phyloP scores from a whole-genome alignment of 2,888 invertebrate genomes.

The Aspidiotus destructor region DNA sequence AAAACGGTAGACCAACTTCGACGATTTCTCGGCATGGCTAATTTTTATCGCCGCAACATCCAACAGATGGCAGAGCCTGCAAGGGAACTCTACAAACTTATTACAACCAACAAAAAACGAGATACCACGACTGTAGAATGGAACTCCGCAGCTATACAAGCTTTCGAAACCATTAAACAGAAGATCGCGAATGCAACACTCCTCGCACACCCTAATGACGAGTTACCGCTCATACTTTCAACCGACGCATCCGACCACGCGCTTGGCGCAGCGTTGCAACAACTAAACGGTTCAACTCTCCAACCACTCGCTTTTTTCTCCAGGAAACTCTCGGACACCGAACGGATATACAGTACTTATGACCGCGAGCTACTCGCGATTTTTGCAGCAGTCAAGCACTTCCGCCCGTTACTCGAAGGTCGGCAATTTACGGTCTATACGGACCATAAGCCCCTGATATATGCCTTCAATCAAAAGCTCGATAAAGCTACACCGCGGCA shows the following conservation, averaged over 20 bases:
- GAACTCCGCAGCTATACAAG: not conserved
- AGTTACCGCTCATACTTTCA: not conserved
- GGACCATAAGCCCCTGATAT: not conserved
- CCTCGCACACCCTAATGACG: not conserved
- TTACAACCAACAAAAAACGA: no score
- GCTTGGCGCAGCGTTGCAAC: not conserved
- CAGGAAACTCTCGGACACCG: not conserved
- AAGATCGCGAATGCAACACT: not conserved
- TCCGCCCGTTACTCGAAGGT: not conserved
- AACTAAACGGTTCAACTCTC: not conserved
- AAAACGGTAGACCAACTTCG: no score
- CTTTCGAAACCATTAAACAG: not conserved
- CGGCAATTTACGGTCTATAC: not conserved
- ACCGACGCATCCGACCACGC: not conserved
- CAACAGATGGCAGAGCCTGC: no score
- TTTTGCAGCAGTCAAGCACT: not conserved
- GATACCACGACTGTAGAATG: no score
- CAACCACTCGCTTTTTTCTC: not conserved
- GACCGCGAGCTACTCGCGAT: not conserved
- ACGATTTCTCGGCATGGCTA: no score
- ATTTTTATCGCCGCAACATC: no score
- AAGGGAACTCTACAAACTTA: no score
- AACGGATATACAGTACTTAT: not conserved
- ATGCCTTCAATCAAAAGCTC: not conserved
- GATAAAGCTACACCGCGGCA: not conserved